Evolutionary conservation across 2,797 vertebrate species (phyloP).

Genomic region (Melanotaenia parkinsoni): DNA sequence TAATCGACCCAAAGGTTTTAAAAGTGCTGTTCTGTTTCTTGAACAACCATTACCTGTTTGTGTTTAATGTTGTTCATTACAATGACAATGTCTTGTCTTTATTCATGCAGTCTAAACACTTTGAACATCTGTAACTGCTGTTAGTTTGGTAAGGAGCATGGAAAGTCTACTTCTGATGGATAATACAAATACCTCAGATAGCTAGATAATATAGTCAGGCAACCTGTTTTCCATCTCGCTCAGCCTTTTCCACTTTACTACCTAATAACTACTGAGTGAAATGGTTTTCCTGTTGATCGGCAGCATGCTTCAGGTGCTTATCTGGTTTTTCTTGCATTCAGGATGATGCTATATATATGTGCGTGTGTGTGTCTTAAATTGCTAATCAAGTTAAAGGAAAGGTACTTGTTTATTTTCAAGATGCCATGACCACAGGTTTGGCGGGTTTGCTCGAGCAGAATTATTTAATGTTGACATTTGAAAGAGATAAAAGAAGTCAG

Average conservation of each 20-base stretch:
- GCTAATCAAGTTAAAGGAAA: background rate
- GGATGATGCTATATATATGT: background rate
- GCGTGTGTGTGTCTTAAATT: background rate
- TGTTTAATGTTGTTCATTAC: background rate
- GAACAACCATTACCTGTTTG: background rate
- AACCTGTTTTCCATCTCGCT: constrained; percentile 29
- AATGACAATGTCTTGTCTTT: background rate
- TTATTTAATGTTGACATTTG: background rate
- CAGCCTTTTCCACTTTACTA: constrained; percentile 17
- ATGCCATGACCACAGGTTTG: background rate
- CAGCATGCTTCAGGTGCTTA: constrained; percentile 5
- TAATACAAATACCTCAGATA: constrained; percentile 36
- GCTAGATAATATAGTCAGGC: constrained; percentile 20
- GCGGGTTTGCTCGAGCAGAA: background rate
- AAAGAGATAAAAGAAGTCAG: background rate
- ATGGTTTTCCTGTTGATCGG: constrained; percentile 8
- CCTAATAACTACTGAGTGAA: constrained; percentile 9
- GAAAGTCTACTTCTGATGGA: constrained; percentile 21
- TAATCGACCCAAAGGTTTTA: background rate
- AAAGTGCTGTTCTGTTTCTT: background rate
- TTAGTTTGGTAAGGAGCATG: background rate
- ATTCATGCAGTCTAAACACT: background rate
- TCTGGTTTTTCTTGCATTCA: constrained; percentile 1
- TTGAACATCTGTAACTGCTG: constrained; percentile 21
- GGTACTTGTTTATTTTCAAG: background rate